A percentile compares a stretch with the other conserved stretches of the same genome.
Evolutionary conservation across 2,113 vertebrate genomes (phyloP).

Genomic region (Cyprinodon variegatus): DNA sequence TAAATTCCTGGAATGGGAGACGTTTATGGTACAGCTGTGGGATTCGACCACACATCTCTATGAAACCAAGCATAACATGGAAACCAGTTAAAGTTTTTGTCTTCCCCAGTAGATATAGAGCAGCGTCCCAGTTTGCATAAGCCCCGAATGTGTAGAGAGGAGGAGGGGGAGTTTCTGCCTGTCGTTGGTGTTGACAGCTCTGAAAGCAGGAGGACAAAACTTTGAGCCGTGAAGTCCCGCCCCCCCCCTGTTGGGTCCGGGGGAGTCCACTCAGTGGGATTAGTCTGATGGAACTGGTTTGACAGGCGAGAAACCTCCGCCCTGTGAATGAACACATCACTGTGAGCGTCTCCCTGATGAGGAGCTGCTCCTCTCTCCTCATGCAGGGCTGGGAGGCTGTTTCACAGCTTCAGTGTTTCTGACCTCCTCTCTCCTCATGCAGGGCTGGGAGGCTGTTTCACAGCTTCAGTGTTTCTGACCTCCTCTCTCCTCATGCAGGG

Average conservation of each 20-base stretch:
- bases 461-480: no score
- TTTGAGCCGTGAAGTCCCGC: conserved; percentile 27
- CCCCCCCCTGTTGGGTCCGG: conserved; percentile 42
- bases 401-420: no score
- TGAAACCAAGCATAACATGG: background rate
- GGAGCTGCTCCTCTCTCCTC: no score
- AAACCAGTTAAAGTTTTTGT: background rate
- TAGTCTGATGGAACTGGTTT: conserved; percentile 67
- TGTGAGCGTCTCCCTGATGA: conserved; percentile 13
- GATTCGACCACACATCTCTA: background rate
- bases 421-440: no score
- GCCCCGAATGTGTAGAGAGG: conserved; percentile 33
- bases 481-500: no score
- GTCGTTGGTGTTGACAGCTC: conserved; percentile 46
- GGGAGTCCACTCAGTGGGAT: conserved; percentile 53
- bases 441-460: no score
- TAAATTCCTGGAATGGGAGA: background rate
- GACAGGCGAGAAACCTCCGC: conserved; percentile 61
- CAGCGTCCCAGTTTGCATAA: conserved; percentile 49
- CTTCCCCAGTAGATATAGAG: background rate
- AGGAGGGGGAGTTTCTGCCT: conserved; percentile 10
- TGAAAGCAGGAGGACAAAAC: conserved; percentile 46
- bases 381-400: no score
- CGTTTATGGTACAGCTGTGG: background rate
- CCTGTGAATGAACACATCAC: conserved; percentile 50